Percentiles rank a stretch among this genome's conserved stretches.
phyloP scores from a whole-genome alignment of 2,113 vertebrate genomes.

The Orthochromis malagaraziensis region DNA sequence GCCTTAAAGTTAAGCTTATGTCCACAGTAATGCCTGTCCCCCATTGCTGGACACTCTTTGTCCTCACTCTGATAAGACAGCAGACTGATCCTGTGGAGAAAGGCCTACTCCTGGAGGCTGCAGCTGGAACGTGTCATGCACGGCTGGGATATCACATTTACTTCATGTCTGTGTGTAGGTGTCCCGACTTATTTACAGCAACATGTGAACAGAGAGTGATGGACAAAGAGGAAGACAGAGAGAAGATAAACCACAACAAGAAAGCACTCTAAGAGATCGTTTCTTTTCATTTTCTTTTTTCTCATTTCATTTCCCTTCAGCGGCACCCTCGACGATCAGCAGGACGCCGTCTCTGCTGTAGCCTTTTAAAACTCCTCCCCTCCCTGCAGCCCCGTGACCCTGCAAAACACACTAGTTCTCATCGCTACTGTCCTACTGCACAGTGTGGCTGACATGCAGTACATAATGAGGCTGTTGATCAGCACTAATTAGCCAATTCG shows the following conservation, averaged over 20 bases:
- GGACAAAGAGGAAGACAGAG: neutral
- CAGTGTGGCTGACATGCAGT: neutral
- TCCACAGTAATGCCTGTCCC: neutral
- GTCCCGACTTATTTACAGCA: neutral
- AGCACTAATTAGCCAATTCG: neutral
- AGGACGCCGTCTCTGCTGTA: neutral
- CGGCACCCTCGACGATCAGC: neutral
- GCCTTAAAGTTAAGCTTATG: neutral
- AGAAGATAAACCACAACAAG: neutral
- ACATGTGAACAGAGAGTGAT: neutral
- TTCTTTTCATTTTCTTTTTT: neutral
- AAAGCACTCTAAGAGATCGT: neutral
- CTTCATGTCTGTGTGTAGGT: neutral
- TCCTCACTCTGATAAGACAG: neutral
- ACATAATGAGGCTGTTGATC: neutral
- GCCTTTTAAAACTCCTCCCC: neutral
- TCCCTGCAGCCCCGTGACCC: neutral
- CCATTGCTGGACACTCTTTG: neutral
- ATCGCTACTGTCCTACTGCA: neutral
- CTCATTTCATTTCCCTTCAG: neutral
- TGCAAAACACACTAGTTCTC: neutral
- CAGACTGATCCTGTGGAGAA: neutral
- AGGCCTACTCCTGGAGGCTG: neutral
- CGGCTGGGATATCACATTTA: neutral
- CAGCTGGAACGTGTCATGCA: neutral